Percentiles rank a stretch among this genome's conserved stretches.
These are phyloP conservation scores for Cynopterus sphinx DNA, from an alignment of 2,797 vertebrate genomes.

Conservation along the genomic window DNA sequence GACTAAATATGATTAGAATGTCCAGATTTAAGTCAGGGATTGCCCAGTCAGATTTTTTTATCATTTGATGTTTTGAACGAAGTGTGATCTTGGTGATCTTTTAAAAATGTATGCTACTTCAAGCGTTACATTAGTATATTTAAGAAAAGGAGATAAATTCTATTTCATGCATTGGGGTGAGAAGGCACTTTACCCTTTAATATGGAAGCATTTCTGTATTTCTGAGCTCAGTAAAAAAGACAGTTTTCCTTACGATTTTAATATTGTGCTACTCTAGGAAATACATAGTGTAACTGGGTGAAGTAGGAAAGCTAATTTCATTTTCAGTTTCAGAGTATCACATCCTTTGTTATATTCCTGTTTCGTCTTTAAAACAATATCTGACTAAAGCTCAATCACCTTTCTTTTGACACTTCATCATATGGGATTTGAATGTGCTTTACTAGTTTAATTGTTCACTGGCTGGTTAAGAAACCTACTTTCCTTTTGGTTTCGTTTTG, in stretches of 20 bases:
- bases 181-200: background rate
- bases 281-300: background rate
- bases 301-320: slow-evolving; percentile 1
- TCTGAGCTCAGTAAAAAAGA: slow-evolving; percentile 3
- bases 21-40: slow-evolving; percentile 6
- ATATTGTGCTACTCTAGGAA: background rate
- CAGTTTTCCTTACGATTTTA: slow-evolving; percentile 13
- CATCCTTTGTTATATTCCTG: background rate
- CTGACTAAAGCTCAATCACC: background rate
- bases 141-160: slow-evolving; percentile 42
- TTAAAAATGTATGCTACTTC: slow-evolving; percentile 22
- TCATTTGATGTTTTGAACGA: slow-evolving; percentile 48
- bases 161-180: background rate
- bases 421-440: background rate
- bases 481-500: background rate
- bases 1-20: background rate
- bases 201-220: slow-evolving; percentile 33
- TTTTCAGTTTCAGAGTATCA: slow-evolving; percentile 5
- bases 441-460: background rate
- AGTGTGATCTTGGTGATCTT: background rate
- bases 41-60: slow-evolving; percentile 17
- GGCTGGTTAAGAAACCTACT: background rate
- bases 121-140: slow-evolving; percentile 8
- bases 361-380: slow-evolving; percentile 18
- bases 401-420: background rate